Percentiles rank a stretch among this genome's conserved stretches.
Evolutionary conservation across 2,113 vertebrate genomes (phyloP).

Genomic region (Otolemur garnettii): DNA sequence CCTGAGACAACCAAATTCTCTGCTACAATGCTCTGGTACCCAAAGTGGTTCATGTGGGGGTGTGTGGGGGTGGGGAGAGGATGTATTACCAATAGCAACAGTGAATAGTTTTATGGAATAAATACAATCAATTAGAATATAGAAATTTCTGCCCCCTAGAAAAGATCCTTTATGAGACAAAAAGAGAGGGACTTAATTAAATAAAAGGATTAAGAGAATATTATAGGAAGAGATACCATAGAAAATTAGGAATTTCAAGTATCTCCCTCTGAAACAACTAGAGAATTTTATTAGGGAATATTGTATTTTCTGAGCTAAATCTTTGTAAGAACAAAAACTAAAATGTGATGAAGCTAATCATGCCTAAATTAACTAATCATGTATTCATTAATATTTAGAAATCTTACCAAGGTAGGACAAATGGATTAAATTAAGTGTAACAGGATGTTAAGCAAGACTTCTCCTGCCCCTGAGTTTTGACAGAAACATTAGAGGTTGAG

Average conservation of each 20-base stretch:
- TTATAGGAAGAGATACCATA: neutral
- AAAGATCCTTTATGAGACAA: neutral
- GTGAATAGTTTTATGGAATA: conserved; percentile 13
- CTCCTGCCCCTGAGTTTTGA: conserved; percentile 70
- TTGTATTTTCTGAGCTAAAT: conserved; percentile 41
- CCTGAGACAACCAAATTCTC: neutral
- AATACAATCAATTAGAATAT: neutral
- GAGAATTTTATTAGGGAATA: neutral
- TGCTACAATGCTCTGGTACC: neutral
- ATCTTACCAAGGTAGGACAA: conserved; percentile 54
- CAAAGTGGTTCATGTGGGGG: neutral
- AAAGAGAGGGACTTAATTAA: neutral
- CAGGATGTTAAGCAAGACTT: conserved; percentile 69
- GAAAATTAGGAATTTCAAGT: neutral
- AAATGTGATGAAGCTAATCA: conserved; percentile 61
- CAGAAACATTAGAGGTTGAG: conserved; percentile 56
- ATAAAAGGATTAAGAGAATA: neutral
- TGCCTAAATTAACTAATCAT: conserved; percentile 70
- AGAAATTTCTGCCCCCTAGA: neutral
- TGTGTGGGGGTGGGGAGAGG: accelerated
- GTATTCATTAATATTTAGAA: conserved; percentile 76
- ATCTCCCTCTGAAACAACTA: neutral
- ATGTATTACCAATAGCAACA: neutral
- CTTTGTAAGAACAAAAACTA: conserved; percentile 48
- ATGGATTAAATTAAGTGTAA: conserved; percentile 79